Percentiles rank a stretch among this genome's conserved stretches.
Evolutionary conservation across 2,888 invertebrate species (phyloP).

Genomic region (Ornithoptera alexandrae): DNA sequence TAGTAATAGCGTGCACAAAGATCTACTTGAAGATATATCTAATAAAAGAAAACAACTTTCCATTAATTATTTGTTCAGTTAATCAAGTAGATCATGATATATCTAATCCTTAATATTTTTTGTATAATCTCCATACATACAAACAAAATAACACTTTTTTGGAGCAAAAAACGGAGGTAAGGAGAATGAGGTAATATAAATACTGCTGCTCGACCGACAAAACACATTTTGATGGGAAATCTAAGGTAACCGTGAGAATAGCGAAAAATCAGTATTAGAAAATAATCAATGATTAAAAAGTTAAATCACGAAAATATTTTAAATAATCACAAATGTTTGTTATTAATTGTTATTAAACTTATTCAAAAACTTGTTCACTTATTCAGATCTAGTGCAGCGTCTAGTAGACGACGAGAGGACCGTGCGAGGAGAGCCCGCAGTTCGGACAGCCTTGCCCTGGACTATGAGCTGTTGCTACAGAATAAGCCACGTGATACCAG

Average conservation of each 20-base stretch:
- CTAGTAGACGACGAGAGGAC: constrained; percentile 53
- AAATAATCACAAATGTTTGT: neutral
- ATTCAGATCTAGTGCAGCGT: constrained; percentile 42
- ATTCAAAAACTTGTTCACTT: neutral
- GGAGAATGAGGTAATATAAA: too few species aligned
- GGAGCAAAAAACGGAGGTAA: too few species aligned
- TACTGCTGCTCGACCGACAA: too few species aligned
- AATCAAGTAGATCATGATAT: neutral
- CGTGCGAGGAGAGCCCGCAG: constrained; percentile 61
- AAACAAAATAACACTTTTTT: neutral
- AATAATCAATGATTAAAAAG: too few species aligned
- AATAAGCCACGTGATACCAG: constrained; percentile 60
- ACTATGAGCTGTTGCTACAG: constrained; percentile 86
- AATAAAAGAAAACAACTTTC: neutral
- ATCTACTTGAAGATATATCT: neutral
- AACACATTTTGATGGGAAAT: too few species aligned
- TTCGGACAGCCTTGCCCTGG: constrained; percentile 85
- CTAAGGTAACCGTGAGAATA: too few species aligned
- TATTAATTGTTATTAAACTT: neutral
- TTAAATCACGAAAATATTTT: neutral
- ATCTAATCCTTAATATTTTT: neutral
- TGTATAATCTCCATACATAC: neutral
- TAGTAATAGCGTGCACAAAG: neutral
- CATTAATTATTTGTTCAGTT: neutral
- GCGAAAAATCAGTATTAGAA: too few species aligned